Conservation (phyloP, 1,140 invertebrate species). For the Dermatophagoides farinae region DNA sequence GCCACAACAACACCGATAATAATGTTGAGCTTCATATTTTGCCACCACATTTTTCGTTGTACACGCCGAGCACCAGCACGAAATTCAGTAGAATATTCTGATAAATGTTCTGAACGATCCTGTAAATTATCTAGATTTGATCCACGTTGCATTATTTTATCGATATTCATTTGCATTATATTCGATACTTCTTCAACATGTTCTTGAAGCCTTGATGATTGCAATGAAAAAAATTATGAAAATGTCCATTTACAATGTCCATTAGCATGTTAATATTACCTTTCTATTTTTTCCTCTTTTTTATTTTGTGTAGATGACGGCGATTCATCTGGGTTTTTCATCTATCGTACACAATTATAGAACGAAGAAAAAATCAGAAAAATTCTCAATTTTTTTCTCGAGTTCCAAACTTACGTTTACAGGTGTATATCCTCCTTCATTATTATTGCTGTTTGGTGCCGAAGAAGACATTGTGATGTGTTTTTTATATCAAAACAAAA, state of each 20-base stretch:
- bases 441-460: too few species aligned
- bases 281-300: constrained; percentile 7
- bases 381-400: too few species aligned
- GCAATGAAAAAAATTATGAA: background rate
- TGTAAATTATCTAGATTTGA: constrained; percentile 26
- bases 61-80: constrained; percentile 21
- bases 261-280: background rate
- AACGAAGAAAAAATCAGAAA: too few species aligned
- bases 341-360: too few species aligned
- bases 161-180: constrained; percentile 27
- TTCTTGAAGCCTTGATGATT: constrained; percentile 20
- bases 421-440: too few species aligned
- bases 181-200: constrained; percentile 27
- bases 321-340: too few species aligned
- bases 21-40: constrained; percentile 19
- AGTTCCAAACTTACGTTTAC: too few species aligned
- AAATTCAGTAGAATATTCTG: constrained; percentile 23
- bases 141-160: constrained; percentile 26
- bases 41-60: constrained; percentile 24
- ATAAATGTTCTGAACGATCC: constrained; percentile 24
- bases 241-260: background rate
- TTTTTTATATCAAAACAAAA: too few species aligned
- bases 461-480: too few species aligned
- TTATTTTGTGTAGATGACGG: background rate
- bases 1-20: constrained; percentile 8